Percentiles rank a stretch among this genome's conserved stretches.
phyloP scores from a whole-genome alignment of 2,113 vertebrate species.

The Dascyllus trimaculatus region DNA sequence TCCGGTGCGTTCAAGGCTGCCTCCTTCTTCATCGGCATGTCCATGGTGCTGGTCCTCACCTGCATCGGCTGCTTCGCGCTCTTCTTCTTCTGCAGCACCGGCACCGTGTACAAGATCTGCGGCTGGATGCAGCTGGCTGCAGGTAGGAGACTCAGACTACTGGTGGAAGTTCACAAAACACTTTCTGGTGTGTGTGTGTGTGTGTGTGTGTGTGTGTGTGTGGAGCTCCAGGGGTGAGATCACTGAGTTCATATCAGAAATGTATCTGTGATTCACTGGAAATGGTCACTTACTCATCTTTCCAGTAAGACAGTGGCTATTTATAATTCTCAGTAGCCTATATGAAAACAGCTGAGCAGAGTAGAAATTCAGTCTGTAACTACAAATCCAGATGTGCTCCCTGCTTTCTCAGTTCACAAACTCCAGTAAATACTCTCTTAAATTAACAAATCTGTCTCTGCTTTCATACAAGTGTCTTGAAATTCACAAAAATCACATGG shows the following conservation, averaged over 20 bases:
- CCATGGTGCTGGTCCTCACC: slow-evolving; percentile 95
- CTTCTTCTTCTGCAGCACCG: slow-evolving; percentile 99
- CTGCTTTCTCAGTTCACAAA: neutral
- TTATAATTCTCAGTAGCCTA: no score
- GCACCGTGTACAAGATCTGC: slow-evolving; percentile 99
- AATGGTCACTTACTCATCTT: neutral
- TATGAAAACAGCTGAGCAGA: neutral
- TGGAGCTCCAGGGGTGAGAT: neutral
- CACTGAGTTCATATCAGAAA: no score
- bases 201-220: no score
- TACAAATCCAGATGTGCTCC: neutral
- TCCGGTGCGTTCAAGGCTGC: slow-evolving; percentile 98
- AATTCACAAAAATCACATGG: no score
- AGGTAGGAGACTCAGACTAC: slow-evolving; percentile 85
- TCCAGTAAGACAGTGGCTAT: neutral
- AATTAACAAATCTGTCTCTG: neutral
- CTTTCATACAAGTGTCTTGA: neutral
- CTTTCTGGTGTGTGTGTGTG: neutral
- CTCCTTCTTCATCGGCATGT: slow-evolving; percentile 97
- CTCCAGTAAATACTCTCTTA: no score
- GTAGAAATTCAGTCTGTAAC: no score
- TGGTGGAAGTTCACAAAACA: slow-evolving; percentile 20
- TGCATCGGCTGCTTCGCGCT: slow-evolving; percentile 97
- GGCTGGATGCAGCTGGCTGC: slow-evolving; percentile 99
- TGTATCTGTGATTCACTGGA: neutral